Base-by-base conservation (phyloP, 2,888 invertebrate species). In the Tetranychus truncatus region DNA sequence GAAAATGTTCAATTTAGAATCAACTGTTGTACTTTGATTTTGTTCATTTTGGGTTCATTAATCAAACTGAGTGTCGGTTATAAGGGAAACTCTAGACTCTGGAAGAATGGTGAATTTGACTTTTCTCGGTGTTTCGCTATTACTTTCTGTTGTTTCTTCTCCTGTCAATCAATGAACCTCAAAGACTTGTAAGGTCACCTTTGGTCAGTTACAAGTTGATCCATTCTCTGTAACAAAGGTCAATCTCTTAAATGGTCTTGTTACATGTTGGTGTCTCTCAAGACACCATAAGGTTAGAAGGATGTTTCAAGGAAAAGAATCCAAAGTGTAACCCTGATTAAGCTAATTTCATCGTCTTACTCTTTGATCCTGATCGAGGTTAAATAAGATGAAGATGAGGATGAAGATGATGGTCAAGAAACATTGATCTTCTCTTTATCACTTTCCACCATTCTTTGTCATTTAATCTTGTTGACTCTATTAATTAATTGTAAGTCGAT, bases 401-500 rank as follows among this genome's bases (percentile, higher is more conserved):
- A 55, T 55, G 15, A 55, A 15, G 11, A 55, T 55, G 55, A 55
- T 55, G 15, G 15, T 55, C 55, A 15, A 34, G 34, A 55, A 55
- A 55, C 55, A 55, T 55, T 55, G 55, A 55, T 55, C 55, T 55
- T 55, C 55, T 55, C 55, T 55, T 55, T 55, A 55, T 55, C 55
- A 15, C 55, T 55, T 55, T 15, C 15, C 15, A 9, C 55, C 55
- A 55, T 15, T 55, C 55, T 55, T 15, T 15, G 6, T 55, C 6
- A 15, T 55, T 55, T 55, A 55, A 55, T 55, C 55, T 55, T 55
- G 15, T 55, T 55, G 55, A 55, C 55, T 55, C 55, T 55, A 55
- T 55, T 55, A 55, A 55, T 55, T 55, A 55, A 55, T 55, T 55
- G 55, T 55, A 55, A 34, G 34, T 55, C 15, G 6, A 15, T 55